These are phyloP conservation scores for Amazona ochrocephala DNA, from an alignment of 2,797 vertebrate species.

Conservation along the genomic window DNA sequence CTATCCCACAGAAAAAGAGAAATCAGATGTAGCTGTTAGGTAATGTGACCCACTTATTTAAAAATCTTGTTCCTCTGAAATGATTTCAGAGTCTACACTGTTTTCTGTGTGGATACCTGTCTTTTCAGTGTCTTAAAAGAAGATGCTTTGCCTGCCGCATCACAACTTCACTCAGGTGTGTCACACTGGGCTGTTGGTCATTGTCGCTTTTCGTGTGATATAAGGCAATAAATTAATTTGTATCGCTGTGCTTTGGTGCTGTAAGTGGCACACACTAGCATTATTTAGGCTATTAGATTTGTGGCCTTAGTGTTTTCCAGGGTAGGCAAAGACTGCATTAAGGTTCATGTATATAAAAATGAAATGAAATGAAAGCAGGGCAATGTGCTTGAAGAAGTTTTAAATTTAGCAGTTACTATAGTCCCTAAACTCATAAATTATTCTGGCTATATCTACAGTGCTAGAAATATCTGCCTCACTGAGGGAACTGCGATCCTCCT, in stretches of 20 bases:
- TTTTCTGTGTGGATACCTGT: not conserved
- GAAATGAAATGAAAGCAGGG: not conserved
- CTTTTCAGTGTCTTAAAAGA: not conserved
- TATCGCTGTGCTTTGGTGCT: not conserved
- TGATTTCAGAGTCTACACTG: not conserved
- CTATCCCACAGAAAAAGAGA: not conserved
- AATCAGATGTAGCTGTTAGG: not conserved
- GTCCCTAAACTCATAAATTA: not conserved
- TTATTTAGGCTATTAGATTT: not conserved
- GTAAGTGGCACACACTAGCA: not conserved
- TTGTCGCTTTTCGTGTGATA: not conserved
- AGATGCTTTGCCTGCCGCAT: not conserved
- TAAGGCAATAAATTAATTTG: not conserved
- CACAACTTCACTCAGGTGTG: accelerated
- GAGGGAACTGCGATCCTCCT: not conserved
- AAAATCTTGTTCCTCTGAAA: not conserved
- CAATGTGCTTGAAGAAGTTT: not conserved
- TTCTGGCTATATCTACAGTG: not conserved
- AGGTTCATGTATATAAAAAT: not conserved
- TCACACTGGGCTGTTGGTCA: not conserved
- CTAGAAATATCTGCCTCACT: not conserved
- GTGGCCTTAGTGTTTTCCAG: not conserved
- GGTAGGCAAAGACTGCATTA: not conserved
- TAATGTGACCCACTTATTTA: not conserved
- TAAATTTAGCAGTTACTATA: not conserved